Evolutionary conservation across 2,113 vertebrate genomes (phyloP).

Genomic region (Forbesichthys agassizii): DNA sequence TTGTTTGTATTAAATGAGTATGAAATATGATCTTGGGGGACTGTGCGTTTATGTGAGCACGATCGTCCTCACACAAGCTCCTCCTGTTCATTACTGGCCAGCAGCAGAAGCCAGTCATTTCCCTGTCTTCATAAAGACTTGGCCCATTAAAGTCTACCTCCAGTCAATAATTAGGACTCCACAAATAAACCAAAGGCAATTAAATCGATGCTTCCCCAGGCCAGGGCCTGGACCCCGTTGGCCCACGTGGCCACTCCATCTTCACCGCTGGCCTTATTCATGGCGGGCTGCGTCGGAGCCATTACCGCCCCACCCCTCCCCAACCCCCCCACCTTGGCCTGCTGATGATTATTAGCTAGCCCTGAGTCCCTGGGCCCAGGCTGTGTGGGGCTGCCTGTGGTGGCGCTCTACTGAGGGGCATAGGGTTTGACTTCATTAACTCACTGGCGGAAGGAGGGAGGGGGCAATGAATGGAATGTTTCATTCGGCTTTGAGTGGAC

Average conservation of each 20-base stretch:
- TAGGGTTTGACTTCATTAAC: slow-evolving; percentile 72
- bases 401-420: slow-evolving; percentile 67
- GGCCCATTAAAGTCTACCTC: slow-evolving; percentile 97
- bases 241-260: slow-evolving; percentile 91
- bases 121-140: slow-evolving; percentile 93
- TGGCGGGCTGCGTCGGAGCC: slow-evolving; percentile 66
- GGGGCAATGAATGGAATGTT: slow-evolving; percentile 7
- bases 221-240: slow-evolving; percentile 84
- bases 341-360: slow-evolving; percentile 70
- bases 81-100: slow-evolving; percentile 87
- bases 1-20: slow-evolving; percentile 87
- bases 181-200: slow-evolving; percentile 99
- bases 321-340: slow-evolving; percentile 46
- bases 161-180: slow-evolving; percentile 99
- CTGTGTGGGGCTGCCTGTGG: slow-evolving; percentile 55
- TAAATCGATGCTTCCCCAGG: slow-evolving; percentile 93
- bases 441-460: slow-evolving; percentile 47
- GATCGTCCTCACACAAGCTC: slow-evolving; percentile 45
- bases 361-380: slow-evolving; percentile 54
- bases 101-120: slow-evolving; percentile 88
- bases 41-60: slow-evolving; percentile 48
- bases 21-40: slow-evolving; percentile 93
- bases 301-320: slow-evolving; percentile 49
- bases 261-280: slow-evolving; percentile 84
- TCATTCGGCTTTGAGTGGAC: slow-evolving; percentile 7